A percentile compares a stretch with the other conserved stretches of the same genome.
These are phyloP conservation scores for Tigriopus californicus DNA, from an alignment of 2,888 invertebrate genomes.

Conservation along the genomic window DNA sequence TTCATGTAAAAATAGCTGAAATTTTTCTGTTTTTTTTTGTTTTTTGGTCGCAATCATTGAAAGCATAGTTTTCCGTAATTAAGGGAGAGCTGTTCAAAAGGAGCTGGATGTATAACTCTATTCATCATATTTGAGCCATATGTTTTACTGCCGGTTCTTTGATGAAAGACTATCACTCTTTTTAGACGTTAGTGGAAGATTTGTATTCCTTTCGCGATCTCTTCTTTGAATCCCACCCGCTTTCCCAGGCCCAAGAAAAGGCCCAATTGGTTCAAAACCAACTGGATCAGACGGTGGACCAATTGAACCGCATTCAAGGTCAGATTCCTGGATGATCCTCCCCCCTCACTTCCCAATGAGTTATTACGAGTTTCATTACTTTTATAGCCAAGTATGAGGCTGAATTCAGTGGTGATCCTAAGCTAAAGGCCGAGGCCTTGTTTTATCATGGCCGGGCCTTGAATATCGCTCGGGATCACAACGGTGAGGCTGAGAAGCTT, in stretches of 20 bases:
- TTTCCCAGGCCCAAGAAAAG: slow-evolving; percentile 47
- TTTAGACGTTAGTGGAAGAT: slow-evolving; percentile 42
- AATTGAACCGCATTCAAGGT: slow-evolving; percentile 48
- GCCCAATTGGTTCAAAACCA: slow-evolving; percentile 42
- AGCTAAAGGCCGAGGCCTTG: slow-evolving; percentile 31
- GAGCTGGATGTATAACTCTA: too few species aligned
- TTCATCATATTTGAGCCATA: too few species aligned
- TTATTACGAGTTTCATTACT: too few species aligned
- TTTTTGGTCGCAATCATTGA: too few species aligned
- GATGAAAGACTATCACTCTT: too few species aligned
- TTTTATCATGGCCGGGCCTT: slow-evolving; percentile 53
- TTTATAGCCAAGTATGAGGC: slow-evolving; percentile 15
- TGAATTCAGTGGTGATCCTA: slow-evolving; percentile 25
- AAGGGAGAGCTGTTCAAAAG: too few species aligned
- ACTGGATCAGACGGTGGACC: slow-evolving; percentile 38
- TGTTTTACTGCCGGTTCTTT: too few species aligned
- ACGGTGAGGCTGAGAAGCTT: slow-evolving; percentile 47
- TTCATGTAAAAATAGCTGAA: too few species aligned
- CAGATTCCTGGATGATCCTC: slow-evolving; percentile 20
- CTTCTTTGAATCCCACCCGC: slow-evolving; percentile 52
- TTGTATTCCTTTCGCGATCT: slow-evolving; percentile 51
- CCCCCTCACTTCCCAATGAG: not conserved
- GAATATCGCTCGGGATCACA: slow-evolving; percentile 48
- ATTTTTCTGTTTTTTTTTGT: too few species aligned
- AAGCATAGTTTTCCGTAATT: too few species aligned